Conservation (phyloP, 2,888 invertebrate genomes). For the Cantharis rustica region DNA sequence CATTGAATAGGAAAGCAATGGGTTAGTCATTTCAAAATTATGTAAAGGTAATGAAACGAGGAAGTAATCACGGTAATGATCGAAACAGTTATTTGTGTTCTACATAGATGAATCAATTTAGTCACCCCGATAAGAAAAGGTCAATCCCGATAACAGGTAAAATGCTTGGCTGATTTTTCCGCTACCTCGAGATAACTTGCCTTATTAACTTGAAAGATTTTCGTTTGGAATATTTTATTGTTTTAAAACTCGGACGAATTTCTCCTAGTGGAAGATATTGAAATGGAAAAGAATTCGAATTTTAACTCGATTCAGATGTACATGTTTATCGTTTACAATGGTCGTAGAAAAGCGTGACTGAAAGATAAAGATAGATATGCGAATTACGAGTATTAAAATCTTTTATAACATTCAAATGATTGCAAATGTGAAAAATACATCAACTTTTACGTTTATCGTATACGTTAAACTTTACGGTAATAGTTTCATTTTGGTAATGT, state of each 20-base stretch:
- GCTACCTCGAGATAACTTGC: neutral
- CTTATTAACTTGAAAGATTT: neutral
- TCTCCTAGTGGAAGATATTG: slow-evolving; percentile 36
- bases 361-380: slow-evolving; percentile 5
- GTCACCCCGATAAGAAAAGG: slow-evolving; percentile 24
- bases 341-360: slow-evolving; percentile 3
- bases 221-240: neutral
- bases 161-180: neutral
- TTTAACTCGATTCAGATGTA: slow-evolving; percentile 21
- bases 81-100: slow-evolving; percentile 21
- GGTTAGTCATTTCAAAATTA: slow-evolving; percentile 8
- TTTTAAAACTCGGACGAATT: neutral
- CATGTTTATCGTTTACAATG: slow-evolving; percentile 16
- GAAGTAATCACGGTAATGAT: slow-evolving; percentile 26
- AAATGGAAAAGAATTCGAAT: slow-evolving; percentile 28
- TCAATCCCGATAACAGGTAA: slow-evolving; percentile 24
- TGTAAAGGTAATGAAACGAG: slow-evolving; percentile 14
- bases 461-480: slow-evolving; percentile 27
- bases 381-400: slow-evolving; percentile 20
- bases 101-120: slow-evolving; percentile 24
- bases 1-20: slow-evolving; percentile 2
- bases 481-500: slow-evolving; percentile 25
- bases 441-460: slow-evolving; percentile 27
- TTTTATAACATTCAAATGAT: slow-evolving; percentile 23
- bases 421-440: slow-evolving; percentile 27